phyloP scores from a whole-genome alignment of 1,140 invertebrate species.

The Homarus americanus region DNA sequence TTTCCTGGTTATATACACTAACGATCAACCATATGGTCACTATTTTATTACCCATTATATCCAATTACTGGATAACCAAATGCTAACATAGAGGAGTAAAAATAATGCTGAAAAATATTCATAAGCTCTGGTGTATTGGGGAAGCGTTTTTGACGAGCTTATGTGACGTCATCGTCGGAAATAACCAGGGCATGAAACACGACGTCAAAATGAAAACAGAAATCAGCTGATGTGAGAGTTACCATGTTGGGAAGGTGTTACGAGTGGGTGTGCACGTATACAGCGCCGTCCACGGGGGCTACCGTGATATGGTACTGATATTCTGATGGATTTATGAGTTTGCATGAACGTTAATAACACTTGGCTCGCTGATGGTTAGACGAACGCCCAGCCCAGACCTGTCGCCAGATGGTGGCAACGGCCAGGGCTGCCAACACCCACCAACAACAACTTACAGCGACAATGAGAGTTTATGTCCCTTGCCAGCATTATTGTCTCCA shows the following conservation, averaged over 20 bases:
- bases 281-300: neutral
- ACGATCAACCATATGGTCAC: constrained; percentile 31
- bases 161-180: neutral
- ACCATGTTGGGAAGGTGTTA: neutral
- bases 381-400: constrained; percentile 33
- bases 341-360: constrained; percentile 68
- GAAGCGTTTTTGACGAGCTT: neutral
- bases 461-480: too few relatives aligned
- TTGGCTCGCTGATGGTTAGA: constrained; percentile 44
- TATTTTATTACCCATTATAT: constrained; percentile 32
- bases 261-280: constrained; percentile 1
- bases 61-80: constrained; percentile 35
- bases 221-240: constrained; percentile 6
- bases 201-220: neutral
- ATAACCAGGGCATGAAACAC: neutral
- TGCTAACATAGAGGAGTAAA: constrained; percentile 4
- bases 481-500: too few relatives aligned
- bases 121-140: neutral
- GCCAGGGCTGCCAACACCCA: constrained; percentile 22
- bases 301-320: constrained; percentile 19
- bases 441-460: too few relatives aligned
- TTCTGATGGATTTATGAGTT: constrained; percentile 63
- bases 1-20: neutral
- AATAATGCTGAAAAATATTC: neutral
- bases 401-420: constrained; percentile 58